A percentile compares a stretch with the other conserved stretches of the same genome.
These are phyloP conservation scores for Pogonomyrmex californicus DNA, from an alignment of 1,140 invertebrate genomes.

Conservation along the genomic window DNA sequence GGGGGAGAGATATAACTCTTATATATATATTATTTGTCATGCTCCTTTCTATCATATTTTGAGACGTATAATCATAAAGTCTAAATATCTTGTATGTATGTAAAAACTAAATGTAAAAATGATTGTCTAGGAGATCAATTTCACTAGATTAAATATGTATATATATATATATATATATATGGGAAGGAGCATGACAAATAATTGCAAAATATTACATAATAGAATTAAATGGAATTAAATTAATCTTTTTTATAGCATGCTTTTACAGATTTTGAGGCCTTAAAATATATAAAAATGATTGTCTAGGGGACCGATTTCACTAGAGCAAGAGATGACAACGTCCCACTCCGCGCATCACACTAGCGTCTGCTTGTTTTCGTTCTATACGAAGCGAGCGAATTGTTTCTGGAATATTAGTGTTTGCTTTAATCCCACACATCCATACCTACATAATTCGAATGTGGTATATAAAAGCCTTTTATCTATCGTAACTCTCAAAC, in stretches of 20 bases:
- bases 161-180: too few species aligned
- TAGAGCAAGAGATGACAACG: conserved; percentile 12
- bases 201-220: background rate
- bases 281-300: conserved; percentile 24
- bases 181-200: background rate
- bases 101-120: conserved; percentile 39
- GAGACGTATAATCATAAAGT: too few species aligned
- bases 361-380: conserved; percentile 6
- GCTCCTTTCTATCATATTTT: too few species aligned
- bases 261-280: background rate
- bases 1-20: too few species aligned
- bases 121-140: background rate
- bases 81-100: too few species aligned
- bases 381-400: conserved; percentile 9
- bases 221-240: background rate
- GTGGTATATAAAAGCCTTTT: conserved; percentile 48
- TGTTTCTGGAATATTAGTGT: conserved; percentile 35
- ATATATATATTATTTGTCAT: too few species aligned
- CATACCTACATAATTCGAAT: conserved; percentile 7
- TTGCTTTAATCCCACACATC: conserved; percentile 40
- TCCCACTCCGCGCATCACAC: background rate
- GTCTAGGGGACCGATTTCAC: background rate
- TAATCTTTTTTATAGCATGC: background rate
- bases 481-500: conserved; percentile 56
- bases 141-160: too few species aligned